Conservation (phyloP, 2,888 invertebrate species). For the Coremacera marginata region DNA sequence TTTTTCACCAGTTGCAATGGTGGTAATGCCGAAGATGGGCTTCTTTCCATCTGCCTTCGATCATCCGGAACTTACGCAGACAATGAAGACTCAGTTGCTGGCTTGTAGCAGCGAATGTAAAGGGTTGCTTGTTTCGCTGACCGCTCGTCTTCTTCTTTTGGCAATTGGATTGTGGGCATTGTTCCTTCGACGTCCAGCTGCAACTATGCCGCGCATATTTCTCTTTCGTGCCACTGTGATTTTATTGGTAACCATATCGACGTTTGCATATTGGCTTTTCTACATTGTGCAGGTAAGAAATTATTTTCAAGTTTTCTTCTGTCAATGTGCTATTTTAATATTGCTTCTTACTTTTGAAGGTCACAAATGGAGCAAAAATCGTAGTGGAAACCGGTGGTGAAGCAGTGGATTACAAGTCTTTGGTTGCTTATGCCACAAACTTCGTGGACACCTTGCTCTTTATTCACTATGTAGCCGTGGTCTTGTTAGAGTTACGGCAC, state of each 20-base stretch:
- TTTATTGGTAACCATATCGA: conserved; percentile 88
- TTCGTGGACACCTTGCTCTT: conserved; percentile 94
- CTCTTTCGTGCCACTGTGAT: conserved; percentile 91
- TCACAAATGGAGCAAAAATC: conserved; percentile 82
- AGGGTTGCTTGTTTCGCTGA: conserved; percentile 90
- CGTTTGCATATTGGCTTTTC: conserved; percentile 98
- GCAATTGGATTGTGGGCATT: conserved; percentile 94
- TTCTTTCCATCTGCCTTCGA: conserved; percentile 82
- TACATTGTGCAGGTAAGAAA: conserved; percentile 86
- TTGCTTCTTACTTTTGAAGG: conserved; percentile 43
- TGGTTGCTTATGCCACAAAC: conserved; percentile 93
- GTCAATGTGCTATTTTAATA: background rate
- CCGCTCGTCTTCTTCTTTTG: conserved; percentile 90
- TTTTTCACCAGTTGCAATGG: conserved; percentile 94
- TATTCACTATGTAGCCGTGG: conserved; percentile 93
- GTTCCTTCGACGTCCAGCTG: conserved; percentile 85
- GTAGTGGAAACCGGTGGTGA: conserved; percentile 81
- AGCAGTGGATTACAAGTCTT: conserved; percentile 85
- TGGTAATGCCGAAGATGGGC: conserved; percentile 90
- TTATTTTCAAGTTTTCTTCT: background rate
- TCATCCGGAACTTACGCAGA: conserved; percentile 76
- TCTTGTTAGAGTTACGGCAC: conserved; percentile 93
- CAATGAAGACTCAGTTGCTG: conserved; percentile 77
- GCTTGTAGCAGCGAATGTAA: conserved; percentile 94
- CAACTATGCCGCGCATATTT: conserved; percentile 92